phyloP scores from a whole-genome alignment of 2,888 invertebrate genomes.

The Agrochola circellaris region DNA sequence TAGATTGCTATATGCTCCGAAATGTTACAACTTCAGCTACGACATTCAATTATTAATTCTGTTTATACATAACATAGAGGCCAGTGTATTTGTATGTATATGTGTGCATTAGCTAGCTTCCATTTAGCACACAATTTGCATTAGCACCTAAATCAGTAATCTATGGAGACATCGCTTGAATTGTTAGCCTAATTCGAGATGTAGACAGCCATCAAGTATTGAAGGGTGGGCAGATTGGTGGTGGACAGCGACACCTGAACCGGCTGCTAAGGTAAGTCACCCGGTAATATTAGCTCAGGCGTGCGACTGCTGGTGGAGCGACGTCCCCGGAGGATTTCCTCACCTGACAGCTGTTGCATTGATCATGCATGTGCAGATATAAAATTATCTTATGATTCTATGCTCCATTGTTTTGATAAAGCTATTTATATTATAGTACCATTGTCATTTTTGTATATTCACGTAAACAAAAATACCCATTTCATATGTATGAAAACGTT shows the following conservation, averaged over 20 bases:
- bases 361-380: constrained; percentile 36
- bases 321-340: constrained; percentile 41
- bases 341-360: constrained; percentile 34
- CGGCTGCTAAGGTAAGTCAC: constrained; percentile 67
- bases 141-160: constrained; percentile 74
- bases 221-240: constrained; percentile 73
- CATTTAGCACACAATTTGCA: constrained; percentile 61
- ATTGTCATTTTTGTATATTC: constrained; percentile 4
- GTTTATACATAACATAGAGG: constrained; percentile 38
- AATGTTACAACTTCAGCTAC: constrained; percentile 25
- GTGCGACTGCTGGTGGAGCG: constrained; percentile 24
- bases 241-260: constrained; percentile 66
- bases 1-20: constrained; percentile 40
- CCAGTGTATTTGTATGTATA: constrained; percentile 25
- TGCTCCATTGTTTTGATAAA: background rate
- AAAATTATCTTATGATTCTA: constrained; percentile 10
- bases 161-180: constrained; percentile 69
- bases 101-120: constrained; percentile 43
- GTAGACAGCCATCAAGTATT: constrained; percentile 84
- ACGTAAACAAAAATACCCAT: background rate
- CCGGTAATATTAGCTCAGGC: constrained; percentile 77
- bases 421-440: background rate
- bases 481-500: background rate
- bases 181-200: constrained; percentile 80
- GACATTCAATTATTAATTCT: constrained; percentile 47